Base-by-base conservation (phyloP, 2,797 vertebrate species). In the Manis crassicaudata region DNA sequence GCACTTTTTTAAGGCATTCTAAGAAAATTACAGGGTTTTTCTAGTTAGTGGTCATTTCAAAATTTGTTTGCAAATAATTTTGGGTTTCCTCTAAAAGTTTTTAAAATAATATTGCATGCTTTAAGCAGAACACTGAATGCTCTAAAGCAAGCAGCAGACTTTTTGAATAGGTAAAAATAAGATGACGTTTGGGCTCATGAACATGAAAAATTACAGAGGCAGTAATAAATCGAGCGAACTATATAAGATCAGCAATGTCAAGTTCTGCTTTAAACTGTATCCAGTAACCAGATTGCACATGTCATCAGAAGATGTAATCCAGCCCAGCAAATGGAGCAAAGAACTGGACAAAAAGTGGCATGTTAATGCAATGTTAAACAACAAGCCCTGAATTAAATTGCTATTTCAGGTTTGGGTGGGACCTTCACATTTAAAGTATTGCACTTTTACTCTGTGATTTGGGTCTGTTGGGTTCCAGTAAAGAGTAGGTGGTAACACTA, bases 331-430 rank as follows among this genome's bases (percentile, higher is more conserved):
- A 75, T 70, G 85, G 92, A 94, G 58, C 96, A 63, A 25, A 23
- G 87, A 92, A 10, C 95, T 72, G 89, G 89, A 58, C 54, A 14
- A 11, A 60, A 73, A 54, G 88, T 73, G 93, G 60, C 18, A 0
- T 46, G 94, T 52, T 95, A 81, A 86, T 95, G 60, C 92, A 73
- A 10, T 7, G 68, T 27, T 95, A 88, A 94, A 92, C 96, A 96
- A 88, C 92, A 97, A 96, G 95, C 80, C 86, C 88, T 12, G 79
- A 84, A 95, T 86, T 96, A 97, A 88, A 95, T 90, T 73, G 27
- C 94, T 97, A 77, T 95, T 97, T 97, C 93, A 93, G 88, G 62
- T 93, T 96, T 92, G 62, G 97, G 94, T 60, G 97, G 75, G 70
- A 94, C 97, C 96, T 96, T 92, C 40, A 6, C 88, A 67, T 96